These are phyloP conservation scores for Hemibagrus guttatus DNA, from an alignment of 2,797 vertebrate genomes.

Conservation along the genomic window DNA sequence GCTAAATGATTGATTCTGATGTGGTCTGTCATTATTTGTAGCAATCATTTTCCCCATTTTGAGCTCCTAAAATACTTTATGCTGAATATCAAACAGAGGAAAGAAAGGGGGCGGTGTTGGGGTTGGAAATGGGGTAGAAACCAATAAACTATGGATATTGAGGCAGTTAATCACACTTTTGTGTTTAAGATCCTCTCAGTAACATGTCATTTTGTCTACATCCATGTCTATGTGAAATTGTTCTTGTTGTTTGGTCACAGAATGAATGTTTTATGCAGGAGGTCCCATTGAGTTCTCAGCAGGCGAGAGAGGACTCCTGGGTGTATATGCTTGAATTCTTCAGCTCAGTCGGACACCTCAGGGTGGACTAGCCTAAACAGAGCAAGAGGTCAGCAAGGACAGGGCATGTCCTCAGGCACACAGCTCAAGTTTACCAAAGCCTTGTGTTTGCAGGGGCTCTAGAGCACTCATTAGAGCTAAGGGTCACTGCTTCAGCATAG, in stretches of 20 bases:
- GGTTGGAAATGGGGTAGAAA: neutral
- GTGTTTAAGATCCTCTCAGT: slow-evolving; percentile 13
- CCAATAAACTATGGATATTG: neutral
- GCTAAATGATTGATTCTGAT: slow-evolving; percentile 6
- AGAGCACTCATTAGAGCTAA: slow-evolving; percentile 1
- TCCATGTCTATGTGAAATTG: neutral
- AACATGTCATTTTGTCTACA: neutral
- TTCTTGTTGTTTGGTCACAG: neutral
- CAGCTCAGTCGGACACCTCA: slow-evolving; percentile 10
- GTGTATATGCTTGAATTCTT: slow-evolving; percentile 15
- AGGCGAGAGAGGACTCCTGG: slow-evolving; percentile 16
- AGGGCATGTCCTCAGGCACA: slow-evolving; percentile 10
- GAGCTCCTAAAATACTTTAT: neutral
- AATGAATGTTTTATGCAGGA: neutral
- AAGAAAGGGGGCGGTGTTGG: neutral
- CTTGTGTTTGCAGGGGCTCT: slow-evolving; percentile 16
- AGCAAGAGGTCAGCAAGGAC: slow-evolving; percentile 38
- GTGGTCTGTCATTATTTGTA: slow-evolving; percentile 9
- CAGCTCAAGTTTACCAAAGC: slow-evolving; percentile 25
- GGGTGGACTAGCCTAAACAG: slow-evolving; percentile 47
- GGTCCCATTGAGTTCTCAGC: neutral
- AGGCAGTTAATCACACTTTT: slow-evolving; percentile 21
- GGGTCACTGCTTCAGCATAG: neutral
- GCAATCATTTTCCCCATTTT: neutral
- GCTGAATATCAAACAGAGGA: slow-evolving; percentile 1